phyloP scores from a whole-genome alignment of 2,113 vertebrate species.

The Artemisiospiza belli region DNA sequence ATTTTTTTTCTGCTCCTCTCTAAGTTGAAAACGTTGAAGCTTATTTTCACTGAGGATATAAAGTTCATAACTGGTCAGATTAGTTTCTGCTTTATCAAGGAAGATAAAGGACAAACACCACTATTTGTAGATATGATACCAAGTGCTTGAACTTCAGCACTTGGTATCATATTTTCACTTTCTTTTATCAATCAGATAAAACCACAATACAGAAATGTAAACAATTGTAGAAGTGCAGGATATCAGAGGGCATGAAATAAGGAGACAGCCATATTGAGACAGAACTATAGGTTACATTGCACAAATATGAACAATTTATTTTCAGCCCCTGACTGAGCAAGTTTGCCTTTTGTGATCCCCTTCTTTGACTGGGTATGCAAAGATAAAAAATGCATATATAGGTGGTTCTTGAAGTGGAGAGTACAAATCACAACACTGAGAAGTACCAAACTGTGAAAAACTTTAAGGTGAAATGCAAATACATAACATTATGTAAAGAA shows the following conservation, averaged over 20 bases:
- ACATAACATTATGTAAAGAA: fast-evolving
- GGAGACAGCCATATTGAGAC: neutral
- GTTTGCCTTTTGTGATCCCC: neutral
- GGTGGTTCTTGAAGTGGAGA: neutral
- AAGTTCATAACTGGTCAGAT: neutral
- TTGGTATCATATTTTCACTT: neutral
- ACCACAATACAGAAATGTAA: neutral
- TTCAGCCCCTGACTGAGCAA: neutral
- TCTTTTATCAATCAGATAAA: neutral
- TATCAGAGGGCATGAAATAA: neutral
- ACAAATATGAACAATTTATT: neutral
- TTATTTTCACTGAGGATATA: neutral
- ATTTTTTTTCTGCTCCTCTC: neutral
- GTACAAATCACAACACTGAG: neutral
- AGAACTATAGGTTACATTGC: neutral
- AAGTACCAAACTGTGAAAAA: neutral
- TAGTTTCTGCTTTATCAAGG: neutral
- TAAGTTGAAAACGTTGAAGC: neutral
- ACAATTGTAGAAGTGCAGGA: neutral
- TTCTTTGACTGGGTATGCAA: neutral
- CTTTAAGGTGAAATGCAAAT: neutral
- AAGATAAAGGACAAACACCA: neutral
- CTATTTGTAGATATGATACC: neutral
- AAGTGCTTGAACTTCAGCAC: neutral
- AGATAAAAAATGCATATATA: neutral